A percentile compares a stretch with the other conserved stretches of the same genome.
Evolutionary conservation across 2,888 invertebrate genomes (phyloP).

Genomic region (Zele albiditarsus): DNA sequence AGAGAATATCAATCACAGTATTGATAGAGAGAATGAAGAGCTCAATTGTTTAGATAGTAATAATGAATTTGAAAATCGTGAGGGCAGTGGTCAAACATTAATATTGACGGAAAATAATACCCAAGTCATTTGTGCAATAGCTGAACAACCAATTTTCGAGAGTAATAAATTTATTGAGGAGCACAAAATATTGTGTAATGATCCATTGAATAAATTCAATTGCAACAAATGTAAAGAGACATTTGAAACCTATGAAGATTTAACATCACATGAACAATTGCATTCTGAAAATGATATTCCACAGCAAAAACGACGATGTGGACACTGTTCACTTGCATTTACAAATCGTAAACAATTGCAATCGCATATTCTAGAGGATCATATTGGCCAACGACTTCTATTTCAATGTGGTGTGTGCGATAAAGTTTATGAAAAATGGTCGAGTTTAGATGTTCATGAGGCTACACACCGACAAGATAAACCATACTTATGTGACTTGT

Average conservation of each 20-base stretch:
- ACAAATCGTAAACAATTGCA: slow-evolving; percentile 57
- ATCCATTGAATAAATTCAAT: slow-evolving; percentile 11
- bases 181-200: neutral
- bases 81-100: slow-evolving; percentile 35
- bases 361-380: slow-evolving; percentile 58
- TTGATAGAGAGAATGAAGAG: slow-evolving; percentile 25
- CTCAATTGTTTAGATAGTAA: slow-evolving; percentile 24
- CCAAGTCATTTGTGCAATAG: neutral
- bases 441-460: slow-evolving; percentile 65
- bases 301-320: slow-evolving; percentile 54
- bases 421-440: slow-evolving; percentile 62
- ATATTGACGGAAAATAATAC: slow-evolving; percentile 1
- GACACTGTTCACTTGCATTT: slow-evolving; percentile 56
- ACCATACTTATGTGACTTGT: slow-evolving; percentile 67
- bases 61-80: slow-evolving; percentile 42
- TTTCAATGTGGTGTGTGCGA: slow-evolving; percentile 63
- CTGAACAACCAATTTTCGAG: slow-evolving; percentile 30
- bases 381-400: slow-evolving; percentile 53
- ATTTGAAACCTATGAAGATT: slow-evolving; percentile 37
- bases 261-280: slow-evolving; percentile 36
- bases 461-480: slow-evolving; percentile 65
- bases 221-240: slow-evolving; percentile 32
- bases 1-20: slow-evolving; percentile 15
- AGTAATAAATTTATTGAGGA: slow-evolving; percentile 27
- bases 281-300: slow-evolving; percentile 15